phyloP scores from a whole-genome alignment of 2,888 invertebrate genomes.

The Nephrocerus scutellatus region DNA sequence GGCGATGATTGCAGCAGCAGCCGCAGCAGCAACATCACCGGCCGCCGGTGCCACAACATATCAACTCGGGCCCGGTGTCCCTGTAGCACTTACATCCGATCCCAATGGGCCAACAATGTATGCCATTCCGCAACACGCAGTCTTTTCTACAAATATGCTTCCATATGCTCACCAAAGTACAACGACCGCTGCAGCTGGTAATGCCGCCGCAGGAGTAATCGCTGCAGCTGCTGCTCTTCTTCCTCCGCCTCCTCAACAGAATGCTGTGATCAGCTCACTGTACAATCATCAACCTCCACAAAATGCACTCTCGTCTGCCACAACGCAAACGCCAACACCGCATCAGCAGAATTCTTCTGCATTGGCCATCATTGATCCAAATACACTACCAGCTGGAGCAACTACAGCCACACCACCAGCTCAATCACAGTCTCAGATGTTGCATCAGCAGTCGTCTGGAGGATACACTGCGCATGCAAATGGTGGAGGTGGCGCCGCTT shows the following conservation, averaged over 20 bases:
- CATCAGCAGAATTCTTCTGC: slow-evolving; percentile 31
- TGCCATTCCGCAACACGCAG: slow-evolving; percentile 44
- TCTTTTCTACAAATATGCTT: slow-evolving; percentile 45
- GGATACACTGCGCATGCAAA: slow-evolving; percentile 20
- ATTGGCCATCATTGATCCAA: slow-evolving; percentile 27
- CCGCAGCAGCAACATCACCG: slow-evolving; percentile 20
- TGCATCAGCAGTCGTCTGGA: background rate
- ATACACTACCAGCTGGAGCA: slow-evolving; percentile 16
- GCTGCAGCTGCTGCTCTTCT: slow-evolving; percentile 32
- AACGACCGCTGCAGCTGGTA: slow-evolving; percentile 24
- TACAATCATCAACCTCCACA: slow-evolving; percentile 27
- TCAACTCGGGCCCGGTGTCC: slow-evolving; percentile 32
- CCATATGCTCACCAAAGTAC: slow-evolving; percentile 39
- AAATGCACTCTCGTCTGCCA: slow-evolving; percentile 10
- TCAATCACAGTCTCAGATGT: background rate
- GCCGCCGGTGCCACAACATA: slow-evolving; percentile 36
- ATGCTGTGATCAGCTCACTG: slow-evolving; percentile 43
- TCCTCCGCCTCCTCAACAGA: slow-evolving; percentile 35
- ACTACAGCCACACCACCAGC: slow-evolving; percentile 5
- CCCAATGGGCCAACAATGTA: slow-evolving; percentile 39
- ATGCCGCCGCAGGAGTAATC: slow-evolving; percentile 30
- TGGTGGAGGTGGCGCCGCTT: slow-evolving; percentile 22
- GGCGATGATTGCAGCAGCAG: background rate
- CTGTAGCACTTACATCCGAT: slow-evolving; percentile 27
- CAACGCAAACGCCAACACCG: slow-evolving; percentile 19